Evolutionary conservation across 1,140 invertebrate species (phyloP), one percentile per base, ranked within the genome.

Genomic region (Drosophila takahashii): DNA sequence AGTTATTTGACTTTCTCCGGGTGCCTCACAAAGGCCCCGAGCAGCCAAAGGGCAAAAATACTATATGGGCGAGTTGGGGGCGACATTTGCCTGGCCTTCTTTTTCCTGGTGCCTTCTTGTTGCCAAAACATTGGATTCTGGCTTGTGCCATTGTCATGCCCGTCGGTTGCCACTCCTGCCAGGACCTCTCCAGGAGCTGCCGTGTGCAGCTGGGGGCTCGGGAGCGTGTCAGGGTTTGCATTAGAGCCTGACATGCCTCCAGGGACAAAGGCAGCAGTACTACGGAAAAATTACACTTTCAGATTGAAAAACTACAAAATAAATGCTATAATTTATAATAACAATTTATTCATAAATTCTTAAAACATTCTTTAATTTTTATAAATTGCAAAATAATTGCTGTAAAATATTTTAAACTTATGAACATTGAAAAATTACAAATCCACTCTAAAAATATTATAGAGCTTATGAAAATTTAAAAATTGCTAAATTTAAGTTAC

Each of bases 241-340:
- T 89, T 83, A 83, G 84, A 79, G 70, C 79, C 69, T 83, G 84
- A 87, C 84, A 87, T 83, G 84, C 84, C 83, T 87, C 79, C 71
- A 79, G 80, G 80, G 81, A 84, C 72, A 85, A 67, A 57, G 61
- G 29, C 60, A 67, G 66, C 32, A 34, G 52, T 34, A 52, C 66
- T 36, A 32, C 8, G 34, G 48, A 16, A 51, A 51, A 47, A 47
- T n/a, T n/a, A 47, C 6, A 27, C 45, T 27, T 47, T 13, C 15
- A 3, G 18, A 3, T n/a, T 15, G 22, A 1, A 47, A 45, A 45
- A 3, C 9, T 8, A 1, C 0, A 9, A 42, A 11, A 10, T 42
- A n/a, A 37, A 9, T 32, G 7, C 9, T 9, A 1, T 29, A 32
- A 32, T 2, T 32, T 8, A 32, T 8, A 1, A 9, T 2, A 9